Base-by-base conservation (phyloP, 2,888 invertebrate species). In the Agonopterix subpropinquella region DNA sequence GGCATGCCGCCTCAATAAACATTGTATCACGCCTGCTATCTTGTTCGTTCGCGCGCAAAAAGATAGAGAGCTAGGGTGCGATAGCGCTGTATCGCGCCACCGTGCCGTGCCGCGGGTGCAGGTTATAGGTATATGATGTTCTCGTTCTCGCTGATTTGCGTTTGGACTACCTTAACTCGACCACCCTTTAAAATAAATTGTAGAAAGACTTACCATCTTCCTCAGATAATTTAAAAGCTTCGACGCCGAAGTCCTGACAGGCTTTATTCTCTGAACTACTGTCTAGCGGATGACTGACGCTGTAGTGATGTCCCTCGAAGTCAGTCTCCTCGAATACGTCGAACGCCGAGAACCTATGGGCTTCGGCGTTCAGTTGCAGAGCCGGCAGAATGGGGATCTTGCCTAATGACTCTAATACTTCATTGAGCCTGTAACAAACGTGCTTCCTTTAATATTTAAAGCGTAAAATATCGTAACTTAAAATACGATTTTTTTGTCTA, bases 341-440 rank as follows among this genome's bases (percentile, higher is more conserved):
- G 59, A 92, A 92, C 1, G 91, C 92, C 36, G 91, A 91, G 64
- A 92, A 92, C 47, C 89, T 67, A 60, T 91, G 91, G 15, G 90
- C 89, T 59, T 91, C 92, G 0, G 93, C 92, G 58, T 92, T 89
- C 39, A 91, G 80, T 64, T 94, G 90, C 41, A 97, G 83, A 10
- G 92, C 92, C 0, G 95, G 92, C 55, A 97, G 81, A 55, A 98
- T 92, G 11, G 97, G 97, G 60, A 98, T 96, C 76, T 93, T 93
- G 49, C 93, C 91, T 53, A 98, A 85, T 54, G 93, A 91, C 55
- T 91, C 90, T 62, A 97, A 84, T 65, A 96, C 96, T 52, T 91
- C 89, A 55, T 91, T 91, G 69, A 97, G 95, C 61, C 93, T 93
- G 72, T 67, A 89, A 75, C 52, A 54, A 52, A 59, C 10, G 11